phyloP scores from a whole-genome alignment of 2,888 invertebrate genomes.

The Harpalus rufipes region DNA sequence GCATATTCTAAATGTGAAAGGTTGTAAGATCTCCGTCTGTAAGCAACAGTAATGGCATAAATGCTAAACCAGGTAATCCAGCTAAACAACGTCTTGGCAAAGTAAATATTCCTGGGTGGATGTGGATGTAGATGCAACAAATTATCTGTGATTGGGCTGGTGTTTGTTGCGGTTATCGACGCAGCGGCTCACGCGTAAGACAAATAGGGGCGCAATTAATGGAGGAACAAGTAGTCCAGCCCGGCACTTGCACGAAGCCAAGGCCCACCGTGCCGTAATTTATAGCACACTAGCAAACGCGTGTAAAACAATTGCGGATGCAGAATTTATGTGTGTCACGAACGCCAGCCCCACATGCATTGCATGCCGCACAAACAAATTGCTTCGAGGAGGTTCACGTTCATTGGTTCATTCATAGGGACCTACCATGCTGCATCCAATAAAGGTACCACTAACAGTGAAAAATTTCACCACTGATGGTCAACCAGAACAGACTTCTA shows the following conservation, averaged over 20 bases:
- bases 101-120: slow-evolving; percentile 7
- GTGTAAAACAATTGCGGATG: slow-evolving; percentile 73
- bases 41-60: background rate
- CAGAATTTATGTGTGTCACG: slow-evolving; percentile 73
- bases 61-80: slow-evolving; percentile 30
- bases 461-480: too few species aligned
- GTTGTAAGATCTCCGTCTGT: background rate
- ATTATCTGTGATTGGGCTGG: slow-evolving; percentile 67
- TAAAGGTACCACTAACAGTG: too few species aligned
- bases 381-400: too few species aligned
- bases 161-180: slow-evolving; percentile 68
- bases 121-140: slow-evolving; percentile 39
- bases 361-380: background rate
- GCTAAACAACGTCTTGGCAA: slow-evolving; percentile 4
- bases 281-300: slow-evolving; percentile 71
- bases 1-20: too few species aligned
- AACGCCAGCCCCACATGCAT: slow-evolving; percentile 22
- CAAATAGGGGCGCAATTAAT: slow-evolving; percentile 73
- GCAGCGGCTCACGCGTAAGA: slow-evolving; percentile 68
- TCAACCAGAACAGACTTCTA: too few species aligned
- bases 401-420: too few species aligned
- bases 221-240: slow-evolving; percentile 69
- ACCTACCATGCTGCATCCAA: too few species aligned
- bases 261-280: slow-evolving; percentile 71
- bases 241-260: slow-evolving; percentile 60